Evolutionary conservation across 2,888 invertebrate species (phyloP), one percentile per base, ranked within the genome.

Genomic region (Idaea aversata): DNA sequence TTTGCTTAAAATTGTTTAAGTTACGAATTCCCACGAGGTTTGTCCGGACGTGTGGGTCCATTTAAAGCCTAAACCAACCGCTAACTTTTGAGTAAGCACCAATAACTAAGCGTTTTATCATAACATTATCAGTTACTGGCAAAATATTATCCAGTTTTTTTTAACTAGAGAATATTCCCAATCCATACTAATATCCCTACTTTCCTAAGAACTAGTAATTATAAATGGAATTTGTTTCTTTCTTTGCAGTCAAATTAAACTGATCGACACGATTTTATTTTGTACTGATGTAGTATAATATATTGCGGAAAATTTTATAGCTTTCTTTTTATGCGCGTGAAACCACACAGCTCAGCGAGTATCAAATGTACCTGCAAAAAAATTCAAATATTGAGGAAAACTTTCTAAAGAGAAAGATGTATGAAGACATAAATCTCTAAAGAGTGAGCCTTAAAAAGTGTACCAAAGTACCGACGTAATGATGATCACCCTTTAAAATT

Each of bases 1-100:
- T 91, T 91, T 90, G 83, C 86, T 85, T 89, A 87, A 91, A 90
- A 81, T 91, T 91, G 90, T 91, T 91, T 90, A 86, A 90, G 89
- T 91, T 91, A 74, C 78, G 84, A 88, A 88, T 90, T 89, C 85
- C 83, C 84, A 79, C 86, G 87, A 86, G 91, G 90, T 91, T 91
- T 91, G 90, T 82, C 85, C 87, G 88, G 91, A 91, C 89, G 90
- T 90, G 90, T 84, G 88, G 88, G 87, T 84, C 89, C 87, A 87
- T 88, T 90, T 88, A 87, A 86, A 79, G 82, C 85, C 86, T 85
- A 88, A 88, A 87, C 87, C 83, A 83, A 86, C 86, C 84, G 77
- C 82, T 82, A 90, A 90, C 88, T 90, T 88, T 81, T 82, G 74
- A 77, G 78, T 79, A 84, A 85, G 79, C 83, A 79, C 73, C 83